A percentile compares a stretch with the other conserved stretches of the same genome.
Evolutionary conservation across 2,113 vertebrate genomes (phyloP).

Genomic region (Trematomus loennbergii): DNA sequence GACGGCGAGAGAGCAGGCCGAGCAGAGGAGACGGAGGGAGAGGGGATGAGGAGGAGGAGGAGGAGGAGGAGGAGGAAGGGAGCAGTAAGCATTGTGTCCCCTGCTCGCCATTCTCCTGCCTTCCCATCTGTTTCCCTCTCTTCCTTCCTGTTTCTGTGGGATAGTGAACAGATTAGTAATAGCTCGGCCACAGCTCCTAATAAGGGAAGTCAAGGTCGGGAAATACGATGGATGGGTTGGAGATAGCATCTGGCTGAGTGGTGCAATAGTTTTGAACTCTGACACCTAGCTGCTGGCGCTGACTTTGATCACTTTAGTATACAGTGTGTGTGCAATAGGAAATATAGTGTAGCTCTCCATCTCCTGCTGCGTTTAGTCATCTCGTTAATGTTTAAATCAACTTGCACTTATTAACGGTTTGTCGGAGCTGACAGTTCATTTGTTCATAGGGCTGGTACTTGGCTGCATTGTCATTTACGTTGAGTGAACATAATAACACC

Average conservation of each 20-base stretch:
- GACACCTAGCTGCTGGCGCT: conserved; percentile 71
- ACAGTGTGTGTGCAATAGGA: conserved; percentile 15
- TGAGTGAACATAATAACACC: no score
- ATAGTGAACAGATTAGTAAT: conserved; percentile 75
- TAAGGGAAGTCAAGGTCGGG: conserved; percentile 77
- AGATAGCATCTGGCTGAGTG: conserved; percentile 79
- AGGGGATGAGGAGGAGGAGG: conserved; percentile 58
- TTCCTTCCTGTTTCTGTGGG: conserved; percentile 87
- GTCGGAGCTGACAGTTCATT: neutral
- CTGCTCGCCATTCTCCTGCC: conserved; percentile 76
- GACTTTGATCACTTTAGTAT: conserved; percentile 69
- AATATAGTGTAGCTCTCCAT: neutral
- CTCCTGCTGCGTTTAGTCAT: neutral
- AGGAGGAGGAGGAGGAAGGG: conserved; percentile 77
- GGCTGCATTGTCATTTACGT: conserved; percentile 7
- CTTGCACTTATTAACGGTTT: neutral
- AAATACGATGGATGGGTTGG: conserved; percentile 74
- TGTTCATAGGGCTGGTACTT: neutral
- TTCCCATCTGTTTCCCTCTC: conserved; percentile 89
- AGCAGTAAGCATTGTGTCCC: conserved; percentile 85
- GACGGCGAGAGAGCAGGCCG: conserved; percentile 62
- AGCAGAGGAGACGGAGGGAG: conserved; percentile 63
- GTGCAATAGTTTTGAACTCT: conserved; percentile 81
- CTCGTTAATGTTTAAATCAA: neutral
- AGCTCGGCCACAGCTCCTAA: conserved; percentile 66